Conservation (phyloP, 1,140 invertebrate species). For the Drosophila sucinea region DNA sequence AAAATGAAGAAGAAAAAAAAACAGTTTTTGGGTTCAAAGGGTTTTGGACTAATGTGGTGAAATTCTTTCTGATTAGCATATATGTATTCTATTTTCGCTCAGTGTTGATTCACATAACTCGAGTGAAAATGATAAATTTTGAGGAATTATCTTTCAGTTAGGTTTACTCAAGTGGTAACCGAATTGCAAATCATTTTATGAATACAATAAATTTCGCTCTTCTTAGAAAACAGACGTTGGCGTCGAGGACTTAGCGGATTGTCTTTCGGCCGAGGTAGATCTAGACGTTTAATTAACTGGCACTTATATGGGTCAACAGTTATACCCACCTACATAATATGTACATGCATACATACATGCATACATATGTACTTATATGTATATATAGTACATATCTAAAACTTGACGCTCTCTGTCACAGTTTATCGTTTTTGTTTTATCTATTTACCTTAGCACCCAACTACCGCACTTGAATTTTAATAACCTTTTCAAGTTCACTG, state of each 20-base stretch:
- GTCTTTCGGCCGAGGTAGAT: conserved; percentile 4
- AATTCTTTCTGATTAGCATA: too few species aligned
- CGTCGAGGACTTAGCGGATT: conserved; percentile 25
- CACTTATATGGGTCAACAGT: conserved; percentile 14
- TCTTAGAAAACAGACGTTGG: conserved; percentile 29
- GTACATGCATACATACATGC: background rate
- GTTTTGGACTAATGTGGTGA: too few species aligned
- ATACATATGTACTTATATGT: background rate
- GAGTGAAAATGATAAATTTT: background rate
- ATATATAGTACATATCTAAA: conserved; percentile 5
- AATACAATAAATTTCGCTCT: conserved; percentile 42
- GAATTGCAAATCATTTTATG: conserved; percentile 73
- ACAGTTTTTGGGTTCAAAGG: too few species aligned
- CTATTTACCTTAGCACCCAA: conserved; percentile 72
- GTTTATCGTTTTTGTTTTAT: conserved; percentile 16
- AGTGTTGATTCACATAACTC: background rate
- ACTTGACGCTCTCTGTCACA: conserved; percentile 18
- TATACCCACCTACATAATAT: conserved; percentile 2
- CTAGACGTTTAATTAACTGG: conserved; percentile 6
- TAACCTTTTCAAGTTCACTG: conserved; percentile 78
- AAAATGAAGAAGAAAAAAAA: too few species aligned
- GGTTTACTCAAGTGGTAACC: conserved; percentile 10
- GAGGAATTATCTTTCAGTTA: conserved; percentile 1
- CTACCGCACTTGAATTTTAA: conserved; percentile 76
- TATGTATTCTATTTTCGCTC: background rate